Percentiles rank a stretch among this genome's conserved stretches.
Evolutionary conservation across 2,797 vertebrate genomes (phyloP).

Genomic region (Triplophysa yarkandensis): DNA sequence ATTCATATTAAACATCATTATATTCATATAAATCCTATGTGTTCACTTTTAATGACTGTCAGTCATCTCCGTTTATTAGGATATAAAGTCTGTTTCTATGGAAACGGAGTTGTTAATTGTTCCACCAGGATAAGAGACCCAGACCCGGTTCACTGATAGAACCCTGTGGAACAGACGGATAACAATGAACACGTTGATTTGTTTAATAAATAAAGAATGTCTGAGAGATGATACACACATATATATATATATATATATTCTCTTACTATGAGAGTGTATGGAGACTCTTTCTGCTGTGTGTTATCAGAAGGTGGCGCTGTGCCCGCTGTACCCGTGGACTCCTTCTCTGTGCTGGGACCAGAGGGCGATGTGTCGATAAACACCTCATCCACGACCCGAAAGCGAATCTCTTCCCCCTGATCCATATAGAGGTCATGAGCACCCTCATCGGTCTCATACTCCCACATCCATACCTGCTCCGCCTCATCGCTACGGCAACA

Average conservation of each 20-base stretch:
- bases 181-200: too few relatives aligned
- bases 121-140: slow-evolving; percentile 98
- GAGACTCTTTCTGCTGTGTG: slow-evolving; percentile 83
- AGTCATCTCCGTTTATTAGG: not conserved
- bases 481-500: slow-evolving; percentile 83
- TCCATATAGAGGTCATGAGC: slow-evolving; percentile 99
- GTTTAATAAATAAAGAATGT: too few relatives aligned
- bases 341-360: slow-evolving; percentile 79
- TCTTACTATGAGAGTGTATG: slow-evolving; percentile 91
- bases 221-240: too few relatives aligned
- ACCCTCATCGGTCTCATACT: slow-evolving; percentile 96
- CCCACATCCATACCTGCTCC: slow-evolving; percentile 98
- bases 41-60: too few relatives aligned
- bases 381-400: slow-evolving; percentile 89
- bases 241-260: not conserved
- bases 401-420: slow-evolving; percentile 93
- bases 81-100: not conserved
- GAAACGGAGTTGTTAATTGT: slow-evolving; percentile 74
- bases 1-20: too few relatives aligned
- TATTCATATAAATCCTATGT: too few relatives aligned
- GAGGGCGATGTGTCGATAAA: slow-evolving; percentile 95
- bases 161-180: slow-evolving; percentile 74
- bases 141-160: slow-evolving; percentile 95
- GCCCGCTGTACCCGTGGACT: slow-evolving; percentile 39
- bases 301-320: slow-evolving; percentile 48